phyloP scores from a whole-genome alignment of 2,888 invertebrate species.

The Cerastis leucographa region DNA sequence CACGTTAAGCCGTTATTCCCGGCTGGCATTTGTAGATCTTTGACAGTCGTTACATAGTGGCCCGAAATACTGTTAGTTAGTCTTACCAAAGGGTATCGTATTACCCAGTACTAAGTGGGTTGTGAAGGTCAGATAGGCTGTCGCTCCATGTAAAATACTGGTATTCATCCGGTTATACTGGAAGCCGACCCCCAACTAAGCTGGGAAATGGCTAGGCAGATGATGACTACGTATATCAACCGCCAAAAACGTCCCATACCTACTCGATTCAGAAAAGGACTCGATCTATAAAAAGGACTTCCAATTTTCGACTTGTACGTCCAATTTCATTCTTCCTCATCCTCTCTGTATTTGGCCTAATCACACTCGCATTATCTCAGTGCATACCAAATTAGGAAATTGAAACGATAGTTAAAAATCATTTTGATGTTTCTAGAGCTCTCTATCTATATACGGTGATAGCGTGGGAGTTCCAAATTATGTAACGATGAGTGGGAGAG shows the following conservation, averaged over 20 bases:
- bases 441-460: neutral
- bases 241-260: neutral
- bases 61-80: no score
- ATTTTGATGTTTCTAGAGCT: slow-evolving; percentile 5
- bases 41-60: no score
- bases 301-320: neutral
- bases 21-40: no score
- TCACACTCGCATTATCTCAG: slow-evolving; percentile 1
- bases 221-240: neutral
- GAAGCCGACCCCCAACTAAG: no score
- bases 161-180: no score
- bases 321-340: slow-evolving; percentile 14
- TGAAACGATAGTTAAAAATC: slow-evolving; percentile 5
- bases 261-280: neutral
- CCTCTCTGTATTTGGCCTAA: slow-evolving; percentile 20
- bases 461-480: slow-evolving; percentile 31
- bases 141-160: no score
- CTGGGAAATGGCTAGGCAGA: no score
- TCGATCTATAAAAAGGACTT: neutral
- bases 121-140: no score
- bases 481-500: slow-evolving; percentile 27
- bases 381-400: slow-evolving; percentile 14
- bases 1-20: no score
- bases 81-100: no score
- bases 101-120: no score